Evolutionary conservation across 2,797 vertebrate species (phyloP).

Genomic region (Hippoglossus hippoglossus): DNA sequence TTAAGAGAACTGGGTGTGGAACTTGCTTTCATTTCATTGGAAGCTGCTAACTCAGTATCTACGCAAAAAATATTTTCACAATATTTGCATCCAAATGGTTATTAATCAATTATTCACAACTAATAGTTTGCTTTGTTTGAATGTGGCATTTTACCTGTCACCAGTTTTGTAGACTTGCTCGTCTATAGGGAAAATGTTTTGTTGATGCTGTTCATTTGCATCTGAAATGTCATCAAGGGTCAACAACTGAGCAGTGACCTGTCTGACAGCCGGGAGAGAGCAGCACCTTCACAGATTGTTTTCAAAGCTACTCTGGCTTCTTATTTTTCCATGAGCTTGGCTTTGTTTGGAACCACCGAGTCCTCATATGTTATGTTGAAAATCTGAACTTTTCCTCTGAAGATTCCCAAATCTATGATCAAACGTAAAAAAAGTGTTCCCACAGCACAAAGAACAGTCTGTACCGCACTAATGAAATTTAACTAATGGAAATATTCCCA

Average conservation of each 20-base stretch:
- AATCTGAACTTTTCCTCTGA: background rate
- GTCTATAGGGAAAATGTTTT: too few species aligned
- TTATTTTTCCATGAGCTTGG: background rate
- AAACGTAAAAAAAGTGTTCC: background rate
- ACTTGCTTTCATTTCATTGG: too few species aligned
- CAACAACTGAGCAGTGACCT: background rate
- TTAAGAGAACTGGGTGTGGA: background rate
- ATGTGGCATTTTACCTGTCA: too few species aligned
- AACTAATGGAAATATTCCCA: background rate
- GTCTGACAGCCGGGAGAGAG: background rate
- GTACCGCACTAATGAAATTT: background rate
- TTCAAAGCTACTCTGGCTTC: background rate
- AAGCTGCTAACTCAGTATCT: too few species aligned
- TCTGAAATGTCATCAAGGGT: too few species aligned
- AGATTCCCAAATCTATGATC: constrained; percentile 4
- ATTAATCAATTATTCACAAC: too few species aligned
- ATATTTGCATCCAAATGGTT: too few species aligned
- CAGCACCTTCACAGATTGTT: background rate
- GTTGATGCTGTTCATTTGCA: too few species aligned
- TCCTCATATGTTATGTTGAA: background rate
- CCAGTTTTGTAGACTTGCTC: too few species aligned
- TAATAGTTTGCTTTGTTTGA: too few species aligned
- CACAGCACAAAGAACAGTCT: background rate
- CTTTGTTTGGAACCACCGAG: background rate
- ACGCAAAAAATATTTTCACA: too few species aligned